Conservation (phyloP, 2,888 invertebrate genomes). For the Cetonia aurata region DNA sequence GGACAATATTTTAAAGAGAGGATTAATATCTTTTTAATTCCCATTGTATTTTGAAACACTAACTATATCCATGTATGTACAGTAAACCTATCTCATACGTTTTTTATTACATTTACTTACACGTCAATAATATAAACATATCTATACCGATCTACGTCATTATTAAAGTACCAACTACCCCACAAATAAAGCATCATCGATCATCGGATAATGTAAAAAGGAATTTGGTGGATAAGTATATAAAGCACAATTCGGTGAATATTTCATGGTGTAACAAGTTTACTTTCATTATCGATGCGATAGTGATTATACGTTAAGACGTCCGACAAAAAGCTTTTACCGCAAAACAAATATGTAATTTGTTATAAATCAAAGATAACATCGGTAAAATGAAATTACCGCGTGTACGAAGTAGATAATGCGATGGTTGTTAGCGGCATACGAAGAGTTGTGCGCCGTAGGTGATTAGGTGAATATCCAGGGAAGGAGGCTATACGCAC, state of each 20-base stretch:
- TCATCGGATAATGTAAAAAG: slow-evolving; percentile 14
- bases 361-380: slow-evolving; percentile 64
- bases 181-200: slow-evolving; percentile 18
- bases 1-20: no score
- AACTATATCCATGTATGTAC: background rate
- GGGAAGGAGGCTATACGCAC: background rate
- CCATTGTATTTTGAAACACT: background rate
- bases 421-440: slow-evolving; percentile 33
- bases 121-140: no score
- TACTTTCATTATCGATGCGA: slow-evolving; percentile 19
- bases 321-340: slow-evolving; percentile 50
- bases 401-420: slow-evolving; percentile 40
- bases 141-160: no score
- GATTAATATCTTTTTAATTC: background rate
- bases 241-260: slow-evolving; percentile 24
- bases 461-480: slow-evolving; percentile 20
- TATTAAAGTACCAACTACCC: no score
- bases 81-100: no score
- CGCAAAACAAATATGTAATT: slow-evolving; percentile 59
- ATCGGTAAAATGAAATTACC: slow-evolving; percentile 62
- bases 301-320: slow-evolving; percentile 35
- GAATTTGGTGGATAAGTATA: slow-evolving; percentile 2
- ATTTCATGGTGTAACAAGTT: slow-evolving; percentile 29
- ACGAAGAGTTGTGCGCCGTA: slow-evolving; percentile 8
- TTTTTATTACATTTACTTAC: no score